Evolutionary conservation across 2,113 vertebrate genomes (phyloP).

Genomic region (Oncorhynchus masou): DNA sequence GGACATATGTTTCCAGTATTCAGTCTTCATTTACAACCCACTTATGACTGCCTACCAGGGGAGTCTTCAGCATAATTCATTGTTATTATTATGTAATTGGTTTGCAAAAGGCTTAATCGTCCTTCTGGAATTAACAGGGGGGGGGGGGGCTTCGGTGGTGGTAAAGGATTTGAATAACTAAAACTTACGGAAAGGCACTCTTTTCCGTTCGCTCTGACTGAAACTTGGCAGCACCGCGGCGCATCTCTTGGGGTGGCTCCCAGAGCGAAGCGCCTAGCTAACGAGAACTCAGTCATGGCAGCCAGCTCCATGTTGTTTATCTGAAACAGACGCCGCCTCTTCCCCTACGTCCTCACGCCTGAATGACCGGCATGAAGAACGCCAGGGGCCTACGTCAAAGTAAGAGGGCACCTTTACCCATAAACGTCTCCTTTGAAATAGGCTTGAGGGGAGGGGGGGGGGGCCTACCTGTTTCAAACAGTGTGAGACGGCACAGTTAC

Average conservation of each 20-base stretch:
- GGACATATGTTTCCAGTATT: constrained; percentile 8
- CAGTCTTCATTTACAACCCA: constrained; percentile 18
- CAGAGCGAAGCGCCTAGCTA: constrained; percentile 3
- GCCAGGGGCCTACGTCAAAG: neutral
- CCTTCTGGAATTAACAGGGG: constrained; percentile 32
- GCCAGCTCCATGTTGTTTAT: constrained; percentile 25
- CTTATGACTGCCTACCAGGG: constrained; percentile 31
- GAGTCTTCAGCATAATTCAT: constrained; percentile 42
- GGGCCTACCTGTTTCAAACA: constrained; percentile 7
- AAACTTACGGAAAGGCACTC: constrained; percentile 4
- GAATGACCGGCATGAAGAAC: constrained; percentile 25
- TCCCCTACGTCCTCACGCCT: constrained; percentile 15
- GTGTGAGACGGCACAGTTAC: constrained; percentile 9
- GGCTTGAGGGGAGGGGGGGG: neutral
- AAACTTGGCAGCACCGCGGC: constrained; percentile 29
- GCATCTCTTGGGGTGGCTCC: constrained; percentile 14
- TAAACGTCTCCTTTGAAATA: constrained; percentile 22
- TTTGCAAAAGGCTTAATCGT: constrained; percentile 44
- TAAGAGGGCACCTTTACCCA: constrained; percentile 25
- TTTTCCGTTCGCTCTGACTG: constrained; percentile 15
- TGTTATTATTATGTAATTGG: constrained; percentile 43
- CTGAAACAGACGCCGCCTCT: constrained; percentile 20
- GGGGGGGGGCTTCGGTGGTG: neutral
- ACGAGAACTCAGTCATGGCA: constrained; percentile 25
- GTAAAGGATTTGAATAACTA: constrained; percentile 30